Conservation (phyloP, 2,797 vertebrate genomes). For the Typhlichthys subterraneus region DNA sequence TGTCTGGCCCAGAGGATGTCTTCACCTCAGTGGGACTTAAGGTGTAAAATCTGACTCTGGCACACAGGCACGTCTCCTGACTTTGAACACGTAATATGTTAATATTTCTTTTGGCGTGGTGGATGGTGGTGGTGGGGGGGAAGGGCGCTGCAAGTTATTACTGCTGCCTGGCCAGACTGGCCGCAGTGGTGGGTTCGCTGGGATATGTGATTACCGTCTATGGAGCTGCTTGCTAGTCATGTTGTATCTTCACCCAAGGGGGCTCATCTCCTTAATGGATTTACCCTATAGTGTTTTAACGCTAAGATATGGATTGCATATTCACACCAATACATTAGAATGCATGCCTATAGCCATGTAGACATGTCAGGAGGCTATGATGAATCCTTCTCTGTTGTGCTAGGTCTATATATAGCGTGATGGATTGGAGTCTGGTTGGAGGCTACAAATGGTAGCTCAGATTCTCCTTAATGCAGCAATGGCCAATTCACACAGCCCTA, state of each 20-base stretch:
- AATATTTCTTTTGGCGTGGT: conserved; percentile 15
- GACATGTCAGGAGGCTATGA: neutral
- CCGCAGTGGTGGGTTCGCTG: neutral
- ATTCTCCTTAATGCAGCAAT: conserved; percentile 15
- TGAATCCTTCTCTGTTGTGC: conserved; percentile 36
- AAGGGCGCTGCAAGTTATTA: conserved; percentile 48
- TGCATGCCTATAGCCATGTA: neutral
- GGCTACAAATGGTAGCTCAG: conserved; percentile 41
- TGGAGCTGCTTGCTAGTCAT: conserved; percentile 39
- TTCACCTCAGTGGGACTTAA: neutral
- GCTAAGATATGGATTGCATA: conserved; percentile 8
- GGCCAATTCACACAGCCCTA: conserved; percentile 37
- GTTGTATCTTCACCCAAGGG: conserved; percentile 33
- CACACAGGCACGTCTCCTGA: neutral
- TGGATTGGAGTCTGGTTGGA: conserved; percentile 13
- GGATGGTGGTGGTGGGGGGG: neutral
- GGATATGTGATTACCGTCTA: conserved; percentile 46
- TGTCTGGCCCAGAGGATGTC: neutral
- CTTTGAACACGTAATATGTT: conserved; percentile 21
- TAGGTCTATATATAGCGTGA: conserved; percentile 4
- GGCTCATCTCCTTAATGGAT: conserved; percentile 43
- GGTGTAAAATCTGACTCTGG: neutral
- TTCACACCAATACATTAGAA: neutral
- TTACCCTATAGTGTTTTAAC: conserved; percentile 41
- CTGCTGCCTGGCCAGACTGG: conserved; percentile 19